Evolutionary conservation across 2,113 vertebrate genomes (phyloP), one percentile per base, ranked within the genome.

Genomic region (Ctenomys sociabilis): DNA sequence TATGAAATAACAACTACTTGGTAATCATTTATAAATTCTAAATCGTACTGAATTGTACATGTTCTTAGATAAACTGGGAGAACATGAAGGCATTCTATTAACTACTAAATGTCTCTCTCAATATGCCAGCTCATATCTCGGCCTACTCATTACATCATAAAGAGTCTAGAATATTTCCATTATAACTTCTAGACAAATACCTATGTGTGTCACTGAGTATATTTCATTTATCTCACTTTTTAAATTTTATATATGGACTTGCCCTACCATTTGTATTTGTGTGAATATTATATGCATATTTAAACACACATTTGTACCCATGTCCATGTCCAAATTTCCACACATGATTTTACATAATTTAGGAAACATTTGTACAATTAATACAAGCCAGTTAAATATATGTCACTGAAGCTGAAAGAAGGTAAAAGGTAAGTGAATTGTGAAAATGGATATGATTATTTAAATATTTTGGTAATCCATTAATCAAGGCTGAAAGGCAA

Each of bases 1-100:
- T 94, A 93, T 0, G 66, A 72, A 54, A 94, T 95, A 96, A 73
- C n/a, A 96, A 95, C 97, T 97, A 75, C 84, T 85, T 45, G 22
- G 21, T 73, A 95, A 96, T 97, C 80, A 78, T 35, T 59, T 94
- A 83, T 16, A 94, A 95, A 96, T 90, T 92, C 22, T 80, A 94
- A 94, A 96, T 70, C 89, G 64, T 88, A 93, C 64, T 54, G 57
- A 95, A 82, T 80, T 94, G 77, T 49, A 64, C 5, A 32, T 61
- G 35, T 80, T 91, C 87, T 83, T 85, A 96, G 90, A 73, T 70
- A 93, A 77, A 68, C 43, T n/a, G 37, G 84, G 54, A 52, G 80
- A 37, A 16, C 4, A 30, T 64, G 90, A 68, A 94, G 19, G 61
- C 81, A 92, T 94, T 37, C 88, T 73, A 89, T 85, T 82, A 91